Percentiles rank a stretch among this genome's conserved stretches.
These are phyloP conservation scores for Dipodomys merriami DNA, from an alignment of 2,113 vertebrate genomes.

Conservation along the genomic window DNA sequence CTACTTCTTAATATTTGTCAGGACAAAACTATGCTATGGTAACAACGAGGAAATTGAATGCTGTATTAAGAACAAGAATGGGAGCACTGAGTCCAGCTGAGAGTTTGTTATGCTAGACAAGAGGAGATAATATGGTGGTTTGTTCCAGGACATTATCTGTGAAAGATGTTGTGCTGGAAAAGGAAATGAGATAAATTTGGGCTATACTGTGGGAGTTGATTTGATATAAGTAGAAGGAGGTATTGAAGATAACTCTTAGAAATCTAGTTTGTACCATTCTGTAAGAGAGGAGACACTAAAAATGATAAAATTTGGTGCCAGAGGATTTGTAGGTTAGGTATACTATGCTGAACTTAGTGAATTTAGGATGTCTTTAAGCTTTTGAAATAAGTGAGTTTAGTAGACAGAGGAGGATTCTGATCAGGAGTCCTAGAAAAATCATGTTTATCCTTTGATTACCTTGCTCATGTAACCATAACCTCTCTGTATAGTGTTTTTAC, in stretches of 20 bases:
- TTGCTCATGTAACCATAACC: background rate
- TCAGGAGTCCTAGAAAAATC: background rate
- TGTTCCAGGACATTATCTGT: background rate
- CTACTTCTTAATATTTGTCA: background rate
- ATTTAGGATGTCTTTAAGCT: background rate
- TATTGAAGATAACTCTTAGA: background rate
- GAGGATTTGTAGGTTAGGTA: background rate
- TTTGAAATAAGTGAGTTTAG: background rate
- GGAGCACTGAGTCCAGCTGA: background rate
- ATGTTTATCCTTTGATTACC: background rate
- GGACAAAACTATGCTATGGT: background rate
- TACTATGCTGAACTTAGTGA: background rate
- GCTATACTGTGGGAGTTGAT: background rate
- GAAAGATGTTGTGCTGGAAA: background rate
- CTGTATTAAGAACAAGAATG: background rate
- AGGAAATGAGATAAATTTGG: background rate
- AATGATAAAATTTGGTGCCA: background rate
- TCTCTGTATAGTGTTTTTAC: no score
- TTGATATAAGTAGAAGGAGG: background rate
- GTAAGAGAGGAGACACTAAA: background rate
- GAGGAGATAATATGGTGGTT: conserved; percentile 8
- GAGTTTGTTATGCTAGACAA: background rate
- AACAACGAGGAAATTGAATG: no score
- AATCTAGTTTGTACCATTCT: background rate
- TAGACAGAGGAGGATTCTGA: background rate